These are phyloP conservation scores for Pogona vitticeps DNA, from an alignment of 2,113 vertebrate species.

Conservation along the genomic window DNA sequence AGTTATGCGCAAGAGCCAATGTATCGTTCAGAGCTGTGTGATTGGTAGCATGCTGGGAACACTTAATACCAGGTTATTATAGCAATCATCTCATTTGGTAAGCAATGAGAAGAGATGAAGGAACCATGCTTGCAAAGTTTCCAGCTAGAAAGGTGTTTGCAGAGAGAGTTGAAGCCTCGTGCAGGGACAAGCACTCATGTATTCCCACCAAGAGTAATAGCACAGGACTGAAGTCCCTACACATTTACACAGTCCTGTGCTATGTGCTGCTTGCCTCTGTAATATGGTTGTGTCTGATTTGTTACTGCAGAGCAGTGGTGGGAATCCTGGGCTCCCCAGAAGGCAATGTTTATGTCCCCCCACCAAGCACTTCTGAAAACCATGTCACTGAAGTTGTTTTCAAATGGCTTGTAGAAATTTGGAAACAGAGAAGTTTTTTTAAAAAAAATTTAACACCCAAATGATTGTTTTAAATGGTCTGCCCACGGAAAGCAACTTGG, in stretches of 20 bases:
- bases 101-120: constrained; percentile 56
- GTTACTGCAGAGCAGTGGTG: background rate
- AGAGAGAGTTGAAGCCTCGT: constrained; percentile 54
- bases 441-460: too few relatives aligned
- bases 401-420: too few relatives aligned
- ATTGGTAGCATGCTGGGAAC: constrained; percentile 54
- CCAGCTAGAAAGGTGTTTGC: constrained; percentile 46
- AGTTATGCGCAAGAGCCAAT: constrained; percentile 6
- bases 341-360: too few relatives aligned
- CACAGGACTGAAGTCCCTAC: constrained; percentile 21
- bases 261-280: constrained; percentile 24
- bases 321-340: too few relatives aligned
- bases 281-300: background rate
- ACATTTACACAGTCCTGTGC: background rate
- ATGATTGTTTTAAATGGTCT: too few relatives aligned
- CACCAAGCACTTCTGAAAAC: too few relatives aligned
- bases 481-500: background rate
- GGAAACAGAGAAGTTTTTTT: too few relatives aligned
- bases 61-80: constrained; percentile 72
- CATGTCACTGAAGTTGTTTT: too few relatives aligned
- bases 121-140: constrained; percentile 54
- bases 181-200: background rate
- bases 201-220: constrained; percentile 31
- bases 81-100: constrained; percentile 61
- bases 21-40: constrained; percentile 51